phyloP scores from a whole-genome alignment of 2,888 invertebrate genomes.

The Anoncus sp. region DNA sequence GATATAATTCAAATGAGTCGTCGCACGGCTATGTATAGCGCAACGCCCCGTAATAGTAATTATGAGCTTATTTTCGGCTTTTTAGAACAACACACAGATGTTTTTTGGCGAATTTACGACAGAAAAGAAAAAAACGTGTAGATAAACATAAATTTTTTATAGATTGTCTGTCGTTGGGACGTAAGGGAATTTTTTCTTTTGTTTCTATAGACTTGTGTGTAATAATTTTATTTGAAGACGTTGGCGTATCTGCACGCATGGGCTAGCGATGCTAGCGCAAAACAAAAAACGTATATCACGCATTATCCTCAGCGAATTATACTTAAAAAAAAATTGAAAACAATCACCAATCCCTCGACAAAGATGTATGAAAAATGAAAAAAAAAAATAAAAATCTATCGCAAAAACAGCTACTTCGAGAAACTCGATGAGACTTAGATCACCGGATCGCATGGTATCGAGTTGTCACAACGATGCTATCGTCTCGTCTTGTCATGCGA shows the following conservation, averaged over 20 bases:
- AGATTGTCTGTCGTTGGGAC: slow-evolving; percentile 63
- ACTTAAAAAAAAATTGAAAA: neutral
- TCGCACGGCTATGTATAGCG: slow-evolving; percentile 59
- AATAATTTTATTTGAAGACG: slow-evolving; percentile 28
- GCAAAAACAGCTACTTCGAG: slow-evolving; percentile 67
- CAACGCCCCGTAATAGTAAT: slow-evolving; percentile 37
- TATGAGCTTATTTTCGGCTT: slow-evolving; percentile 73
- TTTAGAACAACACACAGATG: slow-evolving; percentile 69
- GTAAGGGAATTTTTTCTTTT: slow-evolving; percentile 25
- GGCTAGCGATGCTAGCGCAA: slow-evolving; percentile 71
- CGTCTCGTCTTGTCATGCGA: slow-evolving; percentile 76
- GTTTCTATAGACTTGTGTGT: slow-evolving; percentile 30
- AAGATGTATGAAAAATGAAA: neutral
- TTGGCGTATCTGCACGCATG: slow-evolving; percentile 74
- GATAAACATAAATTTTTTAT: slow-evolving; percentile 30
- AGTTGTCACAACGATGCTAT: slow-evolving; percentile 87
- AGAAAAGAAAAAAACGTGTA: slow-evolving; percentile 1
- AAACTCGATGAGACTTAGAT: slow-evolving; percentile 82
- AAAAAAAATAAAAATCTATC: slow-evolving; percentile 30
- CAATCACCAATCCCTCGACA: neutral
- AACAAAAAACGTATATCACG: slow-evolving; percentile 60
- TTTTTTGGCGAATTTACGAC: slow-evolving; percentile 65
- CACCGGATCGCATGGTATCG: slow-evolving; percentile 90
- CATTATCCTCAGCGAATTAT: slow-evolving; percentile 47
- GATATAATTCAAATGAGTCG: slow-evolving; percentile 33